These are phyloP conservation scores for Cyanistes caeruleus DNA, from an alignment of 2,113 vertebrate genomes.

Conservation along the genomic window DNA sequence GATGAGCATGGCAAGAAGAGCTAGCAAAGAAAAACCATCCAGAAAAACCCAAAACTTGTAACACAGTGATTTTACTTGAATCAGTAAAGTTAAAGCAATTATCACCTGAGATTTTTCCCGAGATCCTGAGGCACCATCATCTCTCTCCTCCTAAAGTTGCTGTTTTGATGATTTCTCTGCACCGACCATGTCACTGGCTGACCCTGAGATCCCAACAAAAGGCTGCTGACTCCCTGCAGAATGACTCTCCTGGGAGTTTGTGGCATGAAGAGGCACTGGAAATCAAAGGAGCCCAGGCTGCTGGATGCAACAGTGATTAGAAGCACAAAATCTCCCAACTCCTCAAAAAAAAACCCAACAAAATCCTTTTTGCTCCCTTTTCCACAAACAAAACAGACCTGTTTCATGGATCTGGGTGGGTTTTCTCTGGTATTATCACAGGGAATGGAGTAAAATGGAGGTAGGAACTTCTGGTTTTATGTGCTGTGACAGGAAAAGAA, in stretches of 20 bases:
- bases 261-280: not conserved
- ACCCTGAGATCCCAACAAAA: not conserved
- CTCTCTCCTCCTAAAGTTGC: not conserved
- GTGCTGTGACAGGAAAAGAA: not conserved
- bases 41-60: not conserved
- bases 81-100: not conserved
- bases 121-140: not conserved
- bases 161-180: not conserved
- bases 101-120: not conserved
- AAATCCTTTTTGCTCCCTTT: not conserved
- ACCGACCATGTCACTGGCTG: rapidly evolving
- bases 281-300: not conserved
- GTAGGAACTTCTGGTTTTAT: not conserved
- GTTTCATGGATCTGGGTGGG: not conserved
- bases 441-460: not conserved
- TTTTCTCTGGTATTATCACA: not conserved
- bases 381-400: not conserved
- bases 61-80: not conserved
- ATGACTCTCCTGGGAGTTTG: not conserved
- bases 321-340: not conserved
- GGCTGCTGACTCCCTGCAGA: not conserved
- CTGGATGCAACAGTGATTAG: not conserved
- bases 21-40: not conserved
- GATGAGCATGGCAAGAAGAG: not conserved
- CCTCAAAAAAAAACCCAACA: not conserved